phyloP scores from a whole-genome alignment of 2,888 invertebrate genomes.

The Tenthredo scrophulariae region DNA sequence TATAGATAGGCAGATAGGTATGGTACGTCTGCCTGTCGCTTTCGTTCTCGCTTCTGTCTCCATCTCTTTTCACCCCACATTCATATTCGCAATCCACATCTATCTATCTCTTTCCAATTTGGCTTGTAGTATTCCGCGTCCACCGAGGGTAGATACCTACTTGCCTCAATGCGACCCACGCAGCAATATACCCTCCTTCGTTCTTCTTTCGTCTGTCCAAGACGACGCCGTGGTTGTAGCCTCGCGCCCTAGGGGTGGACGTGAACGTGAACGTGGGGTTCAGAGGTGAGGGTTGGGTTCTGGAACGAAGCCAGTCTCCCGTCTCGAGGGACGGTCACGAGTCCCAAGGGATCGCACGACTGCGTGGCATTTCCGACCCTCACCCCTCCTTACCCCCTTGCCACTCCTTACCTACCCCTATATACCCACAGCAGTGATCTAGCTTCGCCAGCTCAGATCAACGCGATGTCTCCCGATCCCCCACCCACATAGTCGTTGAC shows the following conservation, averaged over 20 bases:
- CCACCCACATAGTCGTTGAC: conserved; percentile 27
- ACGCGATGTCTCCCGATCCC: neutral
- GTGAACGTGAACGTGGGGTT: neutral
- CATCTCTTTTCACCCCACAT: neutral
- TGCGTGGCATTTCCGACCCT: conserved; percentile 40
- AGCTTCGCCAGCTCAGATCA: conserved; percentile 7
- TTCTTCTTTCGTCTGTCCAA: neutral
- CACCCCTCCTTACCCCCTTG: neutral
- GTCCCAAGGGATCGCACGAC: conserved; percentile 43
- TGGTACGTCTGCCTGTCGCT: neutral
- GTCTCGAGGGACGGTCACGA: conserved; percentile 46
- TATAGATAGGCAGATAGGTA: too few species aligned
- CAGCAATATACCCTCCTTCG: conserved; percentile 14
- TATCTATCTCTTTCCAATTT: conserved; percentile 1
- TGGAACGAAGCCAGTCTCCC: conserved; percentile 44
- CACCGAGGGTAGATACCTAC: neutral
- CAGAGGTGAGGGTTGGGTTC: conserved; percentile 18
- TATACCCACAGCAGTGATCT: neutral
- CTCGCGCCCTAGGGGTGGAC: conserved; percentile 13
- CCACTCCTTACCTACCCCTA: neutral
- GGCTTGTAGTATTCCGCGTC: neutral
- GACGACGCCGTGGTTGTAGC: neutral
- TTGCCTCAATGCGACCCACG: conserved; percentile 18
- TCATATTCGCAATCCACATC: neutral
- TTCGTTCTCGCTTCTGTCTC: neutral